Percentiles rank a stretch among this genome's conserved stretches.
These are phyloP conservation scores for Amphipoea oculea DNA, from an alignment of 2,888 invertebrate genomes.

Conservation along the genomic window DNA sequence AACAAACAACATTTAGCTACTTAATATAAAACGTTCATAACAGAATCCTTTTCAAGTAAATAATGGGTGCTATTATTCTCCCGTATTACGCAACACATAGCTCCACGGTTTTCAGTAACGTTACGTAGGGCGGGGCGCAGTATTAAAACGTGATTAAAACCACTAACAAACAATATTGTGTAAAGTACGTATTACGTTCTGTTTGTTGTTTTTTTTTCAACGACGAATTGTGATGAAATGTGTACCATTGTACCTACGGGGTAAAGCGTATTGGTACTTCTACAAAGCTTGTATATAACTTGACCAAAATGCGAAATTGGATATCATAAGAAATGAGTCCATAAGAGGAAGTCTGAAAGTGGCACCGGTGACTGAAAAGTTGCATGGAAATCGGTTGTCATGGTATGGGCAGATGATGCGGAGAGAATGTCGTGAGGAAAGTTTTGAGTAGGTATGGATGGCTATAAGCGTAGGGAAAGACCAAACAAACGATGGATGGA, in stretches of 20 bases:
- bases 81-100: conserved; percentile 40
- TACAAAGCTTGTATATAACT: background rate
- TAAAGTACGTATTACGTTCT: conserved; percentile 5
- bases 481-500: background rate
- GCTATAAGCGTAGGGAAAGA: background rate
- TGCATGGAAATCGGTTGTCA: background rate
- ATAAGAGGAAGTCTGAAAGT: background rate
- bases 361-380: background rate
- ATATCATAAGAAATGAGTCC: background rate
- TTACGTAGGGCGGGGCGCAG: conserved; percentile 17
- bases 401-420: too few species aligned
- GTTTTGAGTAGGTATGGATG: background rate
- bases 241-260: background rate
- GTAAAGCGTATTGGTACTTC: background rate
- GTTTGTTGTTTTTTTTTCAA: conserved; percentile 30
- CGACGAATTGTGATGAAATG: background rate
- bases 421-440: too few species aligned
- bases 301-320: background rate
- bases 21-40: conserved; percentile 12
- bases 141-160: conserved; percentile 46
- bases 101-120: conserved; percentile 36
- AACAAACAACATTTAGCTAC: background rate
- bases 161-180: conserved; percentile 32
- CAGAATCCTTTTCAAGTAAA: conserved; percentile 19
- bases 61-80: conserved; percentile 16